phyloP scores from a whole-genome alignment of 2,113 vertebrate genomes.

The Malurus elegans region DNA sequence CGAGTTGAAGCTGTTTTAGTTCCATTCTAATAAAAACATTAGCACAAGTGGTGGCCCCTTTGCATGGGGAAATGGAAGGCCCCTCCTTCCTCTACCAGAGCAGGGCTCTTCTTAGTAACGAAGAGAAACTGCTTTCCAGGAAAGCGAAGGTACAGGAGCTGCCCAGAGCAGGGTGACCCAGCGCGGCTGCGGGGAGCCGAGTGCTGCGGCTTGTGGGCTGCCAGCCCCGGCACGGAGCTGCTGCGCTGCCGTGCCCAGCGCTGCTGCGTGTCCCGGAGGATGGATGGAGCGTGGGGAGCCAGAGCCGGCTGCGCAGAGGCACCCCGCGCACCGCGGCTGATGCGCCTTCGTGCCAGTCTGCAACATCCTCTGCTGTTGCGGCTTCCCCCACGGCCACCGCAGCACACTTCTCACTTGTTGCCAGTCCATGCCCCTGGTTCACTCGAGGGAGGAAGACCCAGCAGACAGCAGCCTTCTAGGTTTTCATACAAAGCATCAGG shows the following conservation, averaged over 20 bases:
- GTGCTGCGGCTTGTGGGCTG: background rate
- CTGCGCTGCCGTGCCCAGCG: rapidly evolving
- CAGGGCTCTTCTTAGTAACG: constrained; percentile 29
- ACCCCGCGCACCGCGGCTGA: rapidly evolving
- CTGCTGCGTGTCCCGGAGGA: rapidly evolving
- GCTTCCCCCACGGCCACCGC: background rate
- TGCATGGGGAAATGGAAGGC: background rate
- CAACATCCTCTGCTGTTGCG: background rate
- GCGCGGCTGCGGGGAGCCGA: background rate
- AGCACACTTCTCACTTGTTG: background rate
- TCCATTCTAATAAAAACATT: background rate
- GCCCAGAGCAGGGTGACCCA: background rate
- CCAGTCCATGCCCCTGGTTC: background rate
- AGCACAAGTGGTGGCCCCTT: background rate
- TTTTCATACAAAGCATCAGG: constrained; percentile 10
- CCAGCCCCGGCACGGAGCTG: background rate
- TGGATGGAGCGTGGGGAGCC: background rate
- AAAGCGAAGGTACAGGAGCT: constrained; percentile 17
- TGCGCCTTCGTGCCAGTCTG: background rate
- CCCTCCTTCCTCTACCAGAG: background rate
- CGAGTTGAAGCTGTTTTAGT: background rate
- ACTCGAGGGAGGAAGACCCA: background rate
- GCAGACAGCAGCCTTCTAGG: background rate
- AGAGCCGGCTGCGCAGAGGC: rapidly evolving
- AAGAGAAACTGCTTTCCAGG: constrained; percentile 59